A percentile compares a stretch with the other conserved stretches of the same genome.
Evolutionary conservation across 2,797 vertebrate species (phyloP).

Genomic region (Takifugu rubripes): DNA sequence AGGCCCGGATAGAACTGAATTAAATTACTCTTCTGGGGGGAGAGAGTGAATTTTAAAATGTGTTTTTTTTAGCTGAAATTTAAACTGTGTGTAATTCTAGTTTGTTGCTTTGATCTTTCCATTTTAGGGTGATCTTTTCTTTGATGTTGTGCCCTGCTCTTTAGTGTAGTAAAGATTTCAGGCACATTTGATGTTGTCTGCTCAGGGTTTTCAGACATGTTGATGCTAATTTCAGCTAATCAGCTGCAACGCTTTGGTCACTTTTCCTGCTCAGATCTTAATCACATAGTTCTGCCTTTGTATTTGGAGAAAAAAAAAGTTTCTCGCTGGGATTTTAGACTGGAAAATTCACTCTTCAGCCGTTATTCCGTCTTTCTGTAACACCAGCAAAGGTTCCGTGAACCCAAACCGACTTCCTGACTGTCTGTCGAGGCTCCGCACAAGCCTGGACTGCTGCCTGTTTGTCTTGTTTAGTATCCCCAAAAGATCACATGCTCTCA

Average conservation of each 20-base stretch:
- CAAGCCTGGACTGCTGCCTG: slow-evolving; percentile 13
- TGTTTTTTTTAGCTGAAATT: slow-evolving; percentile 26
- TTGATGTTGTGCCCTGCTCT: neutral
- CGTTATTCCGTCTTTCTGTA: too few relatives aligned
- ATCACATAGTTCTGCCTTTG: too few relatives aligned
- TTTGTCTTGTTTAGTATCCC: slow-evolving; percentile 56
- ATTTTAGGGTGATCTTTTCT: slow-evolving; percentile 31
- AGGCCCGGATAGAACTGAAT: slow-evolving; percentile 40
- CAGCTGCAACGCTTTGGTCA: too few relatives aligned
- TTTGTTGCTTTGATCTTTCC: slow-evolving; percentile 28
- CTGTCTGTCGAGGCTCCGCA: neutral
- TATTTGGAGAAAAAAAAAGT: too few relatives aligned
- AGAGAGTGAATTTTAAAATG: slow-evolving; percentile 45
- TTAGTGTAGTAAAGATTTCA: too few relatives aligned
- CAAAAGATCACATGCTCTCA: slow-evolving; percentile 56
- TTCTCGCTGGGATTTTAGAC: too few relatives aligned
- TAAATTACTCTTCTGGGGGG: slow-evolving; percentile 36
- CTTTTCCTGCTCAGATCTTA: too few relatives aligned
- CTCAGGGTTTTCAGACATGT: neutral
- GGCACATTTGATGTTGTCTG: too few relatives aligned
- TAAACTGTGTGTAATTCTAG: slow-evolving; percentile 25
- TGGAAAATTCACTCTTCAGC: too few relatives aligned
- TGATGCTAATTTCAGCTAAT: too few relatives aligned
- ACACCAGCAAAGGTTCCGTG: too few relatives aligned
- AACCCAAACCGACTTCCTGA: too few relatives aligned